Evolutionary conservation across 2,113 vertebrate species (phyloP).

Genomic region (Elaphurus davidianus): DNA sequence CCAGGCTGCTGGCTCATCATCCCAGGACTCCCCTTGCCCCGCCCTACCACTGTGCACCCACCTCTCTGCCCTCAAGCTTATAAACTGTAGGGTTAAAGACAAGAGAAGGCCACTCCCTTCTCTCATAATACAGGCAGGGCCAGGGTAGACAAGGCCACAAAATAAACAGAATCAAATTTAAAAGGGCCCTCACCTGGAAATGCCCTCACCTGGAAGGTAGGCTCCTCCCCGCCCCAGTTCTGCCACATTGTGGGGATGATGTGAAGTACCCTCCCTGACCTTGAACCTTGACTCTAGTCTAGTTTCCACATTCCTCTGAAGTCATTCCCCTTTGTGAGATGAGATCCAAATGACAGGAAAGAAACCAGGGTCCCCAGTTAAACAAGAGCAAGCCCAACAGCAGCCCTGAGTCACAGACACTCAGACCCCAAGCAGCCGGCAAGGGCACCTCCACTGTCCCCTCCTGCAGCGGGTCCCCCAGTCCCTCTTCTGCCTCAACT

Average conservation of each 20-base stretch:
- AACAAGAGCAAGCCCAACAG: neutral
- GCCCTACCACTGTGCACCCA: neutral
- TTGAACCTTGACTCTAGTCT: neutral
- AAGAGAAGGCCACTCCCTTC: neutral
- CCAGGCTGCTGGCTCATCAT: neutral
- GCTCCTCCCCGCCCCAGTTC: too few relatives aligned
- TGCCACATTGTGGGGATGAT: accelerated
- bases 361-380: neutral
- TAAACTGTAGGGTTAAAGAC: neutral
- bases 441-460: neutral
- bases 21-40: accelerated
- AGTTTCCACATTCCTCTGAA: neutral
- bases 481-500: neutral
- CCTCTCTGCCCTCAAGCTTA: neutral
- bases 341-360: neutral
- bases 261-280: neutral
- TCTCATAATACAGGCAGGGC: accelerated
- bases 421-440: accelerated
- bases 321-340: neutral
- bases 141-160: neutral
- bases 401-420: neutral
- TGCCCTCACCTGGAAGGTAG: neutral
- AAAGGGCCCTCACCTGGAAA: neutral
- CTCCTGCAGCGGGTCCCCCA: accelerated
- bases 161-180: neutral